Evolutionary conservation across 2,888 invertebrate genomes (phyloP).

Genomic region (Thereva nobilitata): DNA sequence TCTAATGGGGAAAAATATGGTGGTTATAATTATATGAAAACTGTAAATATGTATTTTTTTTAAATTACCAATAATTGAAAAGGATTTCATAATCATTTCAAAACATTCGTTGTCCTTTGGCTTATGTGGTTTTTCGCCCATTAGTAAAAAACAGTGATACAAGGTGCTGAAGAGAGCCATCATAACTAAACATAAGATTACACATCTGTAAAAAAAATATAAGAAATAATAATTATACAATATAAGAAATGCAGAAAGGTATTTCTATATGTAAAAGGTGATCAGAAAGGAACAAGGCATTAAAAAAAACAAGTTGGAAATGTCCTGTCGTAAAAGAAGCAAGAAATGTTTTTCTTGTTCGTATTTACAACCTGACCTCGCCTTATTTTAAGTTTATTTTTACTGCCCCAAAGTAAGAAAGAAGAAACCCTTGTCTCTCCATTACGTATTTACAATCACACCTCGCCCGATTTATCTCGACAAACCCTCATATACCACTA

Average conservation of each 20-base stretch:
- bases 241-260: neutral
- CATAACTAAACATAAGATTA: conserved; percentile 59
- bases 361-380: no score
- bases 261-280: neutral
- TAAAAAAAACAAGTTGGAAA: no score
- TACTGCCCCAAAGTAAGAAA: no score
- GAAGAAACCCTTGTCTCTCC: no score
- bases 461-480: no score
- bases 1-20: conserved; percentile 43
- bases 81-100: conserved; percentile 50
- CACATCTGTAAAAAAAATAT: conserved; percentile 56
- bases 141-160: conserved; percentile 59
- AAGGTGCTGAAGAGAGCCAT: conserved; percentile 60
- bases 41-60: neutral
- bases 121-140: conserved; percentile 44
- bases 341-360: no score
- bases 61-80: conserved; percentile 51
- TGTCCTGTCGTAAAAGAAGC: no score
- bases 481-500: no score
- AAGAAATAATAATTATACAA: neutral
- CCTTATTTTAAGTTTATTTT: no score
- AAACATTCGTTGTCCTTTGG: conserved; percentile 44
- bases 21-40: conserved; percentile 7
- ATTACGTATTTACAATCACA: no score
- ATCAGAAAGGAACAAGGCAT: no score